These are phyloP conservation scores for Camponotus vicinus DNA, from an alignment of 1,140 invertebrate genomes.

Conservation along the genomic window DNA sequence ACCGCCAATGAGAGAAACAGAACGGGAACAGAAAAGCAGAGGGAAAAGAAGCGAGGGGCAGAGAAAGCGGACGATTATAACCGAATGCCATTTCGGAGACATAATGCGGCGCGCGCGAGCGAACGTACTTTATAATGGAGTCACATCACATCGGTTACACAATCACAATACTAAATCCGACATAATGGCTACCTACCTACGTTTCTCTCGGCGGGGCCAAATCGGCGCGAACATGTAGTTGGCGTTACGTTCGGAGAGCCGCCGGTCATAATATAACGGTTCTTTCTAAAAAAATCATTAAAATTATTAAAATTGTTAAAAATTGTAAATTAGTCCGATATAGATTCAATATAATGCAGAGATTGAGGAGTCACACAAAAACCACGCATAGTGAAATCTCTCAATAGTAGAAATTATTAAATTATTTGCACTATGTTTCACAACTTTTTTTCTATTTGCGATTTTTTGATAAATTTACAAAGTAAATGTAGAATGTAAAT, in stretches of 20 bases:
- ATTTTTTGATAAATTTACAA: background rate
- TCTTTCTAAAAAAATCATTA: conserved; percentile 56
- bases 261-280: conserved; percentile 62
- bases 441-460: background rate
- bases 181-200: conserved; percentile 83
- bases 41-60: conserved; percentile 33
- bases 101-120: conserved; percentile 73
- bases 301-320: conserved; percentile 45
- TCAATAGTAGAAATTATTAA: background rate
- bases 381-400: background rate
- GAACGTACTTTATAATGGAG: conserved; percentile 82
- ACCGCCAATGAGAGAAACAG: conserved; percentile 45
- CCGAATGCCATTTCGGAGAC: conserved; percentile 73
- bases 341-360: background rate
- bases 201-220: conserved; percentile 69
- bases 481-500: background rate
- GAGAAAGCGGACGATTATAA: conserved; percentile 66
- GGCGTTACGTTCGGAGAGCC: background rate
- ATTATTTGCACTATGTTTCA: background rate
- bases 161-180: conserved; percentile 85
- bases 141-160: conserved; percentile 85
- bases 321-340: conserved; percentile 14
- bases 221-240: conserved; percentile 68
- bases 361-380: background rate
- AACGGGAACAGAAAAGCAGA: conserved; percentile 19